Percentiles rank a stretch among this genome's conserved stretches.
These are phyloP conservation scores for Auanema sp. DNA, from an alignment of 2,888 invertebrate species.

Conservation along the genomic window DNA sequence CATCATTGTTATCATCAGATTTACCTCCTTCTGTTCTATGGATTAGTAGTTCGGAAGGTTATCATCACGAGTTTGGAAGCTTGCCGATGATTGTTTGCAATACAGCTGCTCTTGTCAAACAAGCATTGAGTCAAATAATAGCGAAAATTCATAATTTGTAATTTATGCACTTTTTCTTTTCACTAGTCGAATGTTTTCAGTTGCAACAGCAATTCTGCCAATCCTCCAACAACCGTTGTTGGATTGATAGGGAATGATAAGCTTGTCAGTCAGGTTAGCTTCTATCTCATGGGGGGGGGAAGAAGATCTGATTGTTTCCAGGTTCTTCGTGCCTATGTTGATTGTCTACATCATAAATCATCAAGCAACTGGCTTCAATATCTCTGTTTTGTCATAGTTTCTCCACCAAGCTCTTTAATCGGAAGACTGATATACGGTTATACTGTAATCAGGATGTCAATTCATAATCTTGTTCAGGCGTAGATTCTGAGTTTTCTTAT, in stretches of 20 bases:
- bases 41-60: constrained; percentile 35
- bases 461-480: constrained; percentile 25
- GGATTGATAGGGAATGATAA: constrained; percentile 60
- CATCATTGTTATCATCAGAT: background rate
- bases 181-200: constrained; percentile 31
- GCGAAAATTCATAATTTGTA: constrained; percentile 60
- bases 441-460: background rate
- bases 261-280: constrained; percentile 45
- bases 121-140: constrained; percentile 49
- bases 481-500: constrained; percentile 35
- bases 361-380: constrained; percentile 59
- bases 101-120: constrained; percentile 36
- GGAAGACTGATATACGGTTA: constrained; percentile 41
- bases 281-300: background rate
- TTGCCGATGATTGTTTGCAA: constrained; percentile 47
- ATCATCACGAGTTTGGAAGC: constrained; percentile 20
- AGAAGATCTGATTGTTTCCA: constrained; percentile 8
- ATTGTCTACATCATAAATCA: constrained; percentile 59
- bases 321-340: constrained; percentile 60
- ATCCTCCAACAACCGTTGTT: constrained; percentile 52
- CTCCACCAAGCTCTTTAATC: constrained; percentile 48
- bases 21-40: constrained; percentile 8
- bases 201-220: constrained; percentile 61
- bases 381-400: constrained; percentile 56
- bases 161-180: constrained; percentile 19